Evolutionary conservation across 2,113 vertebrate species (phyloP).

Genomic region (Alces alces): DNA sequence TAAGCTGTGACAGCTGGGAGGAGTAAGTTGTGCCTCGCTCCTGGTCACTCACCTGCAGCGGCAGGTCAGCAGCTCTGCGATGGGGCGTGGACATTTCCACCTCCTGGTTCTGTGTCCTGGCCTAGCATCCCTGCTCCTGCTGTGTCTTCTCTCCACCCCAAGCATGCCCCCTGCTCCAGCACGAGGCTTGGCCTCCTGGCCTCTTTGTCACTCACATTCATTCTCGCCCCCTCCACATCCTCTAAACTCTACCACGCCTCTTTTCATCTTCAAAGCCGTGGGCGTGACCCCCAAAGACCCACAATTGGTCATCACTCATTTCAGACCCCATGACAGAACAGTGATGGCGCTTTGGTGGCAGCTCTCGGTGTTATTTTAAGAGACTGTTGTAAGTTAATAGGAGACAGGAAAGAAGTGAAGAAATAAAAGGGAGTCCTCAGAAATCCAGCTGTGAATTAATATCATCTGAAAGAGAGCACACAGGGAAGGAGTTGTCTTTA

Average conservation of each 20-base stretch:
- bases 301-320: rapidly evolving
- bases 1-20: background rate
- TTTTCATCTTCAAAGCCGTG: background rate
- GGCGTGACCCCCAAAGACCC: background rate
- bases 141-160: background rate
- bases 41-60: rapidly evolving
- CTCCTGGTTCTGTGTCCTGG: background rate
- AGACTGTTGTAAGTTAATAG: background rate
- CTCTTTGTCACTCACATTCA: background rate
- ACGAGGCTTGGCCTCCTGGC: background rate
- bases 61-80: rapidly evolving
- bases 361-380: background rate
- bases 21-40: background rate
- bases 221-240: background rate
- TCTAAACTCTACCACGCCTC: background rate
- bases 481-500: background rate
- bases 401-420: background rate
- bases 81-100: rapidly evolving
- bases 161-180: rapidly evolving
- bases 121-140: background rate
- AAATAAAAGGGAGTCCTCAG: background rate
- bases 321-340: background rate
- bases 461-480: background rate
- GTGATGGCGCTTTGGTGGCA: rapidly evolving
- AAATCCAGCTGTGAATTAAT: background rate